Evolutionary conservation across 92 coral and sea anemone genomes (phyloP), one percentile per base, ranked within the genome.

Genomic region (Galaxea fascicularis): DNA sequence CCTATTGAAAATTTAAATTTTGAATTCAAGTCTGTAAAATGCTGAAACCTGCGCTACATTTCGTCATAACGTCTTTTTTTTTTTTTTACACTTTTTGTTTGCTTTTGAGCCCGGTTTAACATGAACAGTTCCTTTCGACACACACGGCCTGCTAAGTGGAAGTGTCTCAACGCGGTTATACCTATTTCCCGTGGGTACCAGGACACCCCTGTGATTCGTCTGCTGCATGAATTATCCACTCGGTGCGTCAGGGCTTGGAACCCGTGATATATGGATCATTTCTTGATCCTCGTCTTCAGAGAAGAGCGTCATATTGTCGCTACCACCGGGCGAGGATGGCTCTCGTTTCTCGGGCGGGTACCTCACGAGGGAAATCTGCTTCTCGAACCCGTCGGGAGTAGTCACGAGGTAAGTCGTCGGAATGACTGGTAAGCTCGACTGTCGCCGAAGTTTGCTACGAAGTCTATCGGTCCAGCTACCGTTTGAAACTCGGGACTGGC

Each of bases 201-300:
- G n/a, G n/a, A 56, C 70, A 27, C 39, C 65, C 8, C 21, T 47
- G 16, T 47, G 4, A 31, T 35, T 10, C 35, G 65, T 47, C 14
- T 20, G 17, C 20, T 15, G 58, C 27, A 15, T 2, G 5, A 28
- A 30, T 92, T 73, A 96, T 76, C 95, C 89, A 60, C 97, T 96
- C 1, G 99, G 92, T 16, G 92, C 93, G 53, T 95, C 99, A 21
- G 98, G 99, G 74, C 99, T 96, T 9, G 99, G 99, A 8, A 93
- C 88, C 2, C 99, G 94, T 5, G 99, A 96, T 13, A 97, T 97
- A 72, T 97, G 99, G 35, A 97, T 97, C 1, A 89, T 90, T 75
- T 97, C 99, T 24, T 92, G 96, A 35, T 97, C 99, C 77, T 97
- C 99, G 77, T 97, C 99, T 79, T 97, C 99, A 27, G 99, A 95